A percentile compares a stretch with the other conserved stretches of the same genome.
Conservation (phyloP, 2,113 vertebrate genomes). For the Stegastes partitus region DNA sequence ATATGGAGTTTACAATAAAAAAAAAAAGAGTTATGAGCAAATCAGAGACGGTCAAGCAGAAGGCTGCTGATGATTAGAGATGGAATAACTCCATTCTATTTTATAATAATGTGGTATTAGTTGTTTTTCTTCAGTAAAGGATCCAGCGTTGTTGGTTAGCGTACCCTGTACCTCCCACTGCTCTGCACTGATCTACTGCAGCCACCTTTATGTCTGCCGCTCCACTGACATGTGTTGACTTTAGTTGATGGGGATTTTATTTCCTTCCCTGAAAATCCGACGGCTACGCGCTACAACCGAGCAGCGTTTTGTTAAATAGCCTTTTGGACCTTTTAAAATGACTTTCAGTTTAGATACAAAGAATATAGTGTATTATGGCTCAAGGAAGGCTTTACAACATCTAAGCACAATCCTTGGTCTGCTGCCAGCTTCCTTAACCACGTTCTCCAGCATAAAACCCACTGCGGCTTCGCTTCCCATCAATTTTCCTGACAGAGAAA, state of each 20-base stretch:
- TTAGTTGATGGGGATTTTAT: background rate
- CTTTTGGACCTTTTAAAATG: background rate
- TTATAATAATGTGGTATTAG: no score
- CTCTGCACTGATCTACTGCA: background rate
- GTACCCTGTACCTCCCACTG: no score
- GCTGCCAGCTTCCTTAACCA: conserved; percentile 27
- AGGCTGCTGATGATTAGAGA: no score
- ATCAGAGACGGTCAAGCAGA: no score
- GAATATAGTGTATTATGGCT: conserved; percentile 1
- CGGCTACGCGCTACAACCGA: background rate
- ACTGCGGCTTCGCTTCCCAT: conserved; percentile 19
- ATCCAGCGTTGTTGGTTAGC: no score
- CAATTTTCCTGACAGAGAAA: conserved; percentile 33
- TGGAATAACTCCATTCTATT: no score
- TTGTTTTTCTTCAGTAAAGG: no score
- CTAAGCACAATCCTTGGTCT: conserved; percentile 12
- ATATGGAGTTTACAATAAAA: no score
- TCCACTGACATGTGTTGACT: background rate
- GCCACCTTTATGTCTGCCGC: background rate
- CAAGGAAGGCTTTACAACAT: conserved; percentile 12
- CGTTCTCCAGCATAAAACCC: conserved; percentile 12
- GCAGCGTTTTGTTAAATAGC: conserved; percentile 5
- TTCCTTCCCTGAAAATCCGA: background rate
- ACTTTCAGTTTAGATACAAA: conserved; percentile 15
- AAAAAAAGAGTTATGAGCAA: no score